Base-by-base conservation (phyloP, 2,113 vertebrate genomes). In the Pimephales promelas region DNA sequence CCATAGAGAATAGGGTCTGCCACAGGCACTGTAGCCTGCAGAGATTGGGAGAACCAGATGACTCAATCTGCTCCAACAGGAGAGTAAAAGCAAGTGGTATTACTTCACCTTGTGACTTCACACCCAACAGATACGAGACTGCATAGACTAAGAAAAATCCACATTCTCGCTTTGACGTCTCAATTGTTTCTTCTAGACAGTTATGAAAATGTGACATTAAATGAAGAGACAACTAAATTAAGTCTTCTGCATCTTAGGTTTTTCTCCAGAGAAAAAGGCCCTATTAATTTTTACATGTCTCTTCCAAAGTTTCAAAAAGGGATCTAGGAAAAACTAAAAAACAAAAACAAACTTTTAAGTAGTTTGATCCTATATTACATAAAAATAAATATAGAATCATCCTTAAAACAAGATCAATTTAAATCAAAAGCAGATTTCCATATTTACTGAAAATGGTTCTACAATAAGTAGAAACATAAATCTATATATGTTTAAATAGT, bases 1-100 rank as follows among this genome's bases (percentile, higher is more conserved):
- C 61, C 47, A 81, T 70, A 36, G 62, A 81, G 62, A 81, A 81
- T 56, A 70, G 79, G 79, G 79, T 16, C 64, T 81, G 62, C 64
- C 79, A 81, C 61, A 70, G 79, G 64, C 62, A 70, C 22, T 52
- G 64, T 34, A 56, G 79, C 79, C 62, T 68, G 64, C 79, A 81
- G 64, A 81, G 28, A 81, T 81, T 70, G 22, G 49, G 79, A 40
- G 47, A 81, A 52, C 20, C 28, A n/a, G 47, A 81, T 70, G 28
- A 81, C 79, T 81, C 62, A 81, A 81, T 81, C 62, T n/a, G 47
- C 79, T 54, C 31, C 47, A 68, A 54, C 47, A 36, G 10, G 43
- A 64, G 61, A 34, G 26, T 47, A 31, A 59, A 62, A n/a, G 31
- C 18, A 16, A 68, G 43, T 34, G 54, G 43, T 66, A 14, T 81